Evolutionary conservation across 92 coral and sea anemone genomes (phyloP), one percentile per base, ranked within the genome.

Genomic region (Epizoanthus ramosus): DNA sequence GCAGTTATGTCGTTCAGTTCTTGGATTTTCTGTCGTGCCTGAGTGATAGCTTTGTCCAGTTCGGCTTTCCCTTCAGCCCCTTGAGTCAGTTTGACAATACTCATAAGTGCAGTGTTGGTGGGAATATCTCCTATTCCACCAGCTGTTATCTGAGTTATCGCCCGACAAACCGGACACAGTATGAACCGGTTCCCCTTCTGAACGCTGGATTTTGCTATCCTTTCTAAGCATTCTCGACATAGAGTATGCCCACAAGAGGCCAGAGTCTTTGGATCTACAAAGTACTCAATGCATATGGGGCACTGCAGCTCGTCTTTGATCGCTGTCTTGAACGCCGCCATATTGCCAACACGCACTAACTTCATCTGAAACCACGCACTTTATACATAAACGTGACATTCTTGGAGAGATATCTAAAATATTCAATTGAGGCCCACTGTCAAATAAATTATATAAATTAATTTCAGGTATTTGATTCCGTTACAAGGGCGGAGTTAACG

Each of bases 101-200:
- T 85, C 54, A 63, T 79, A 28, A 85, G 85, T 43, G 82, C 71
- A 60, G 57, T 37, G 18, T 85, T 79, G 63, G 69, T 69, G 13
- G 80, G 68, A 47, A 77, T 45, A 68, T 68, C 85, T 65, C 68
- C 59, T 39, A 79, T 68, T 24, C 76, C 81, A 4, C 87, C 80
- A 65, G 87, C 31, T 23, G 80, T 71, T 19, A 81, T 58, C 63
- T 47, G 75, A 35, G 85, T 70, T 68, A 56, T 45, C 28, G 77
- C 73, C 66, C 85, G 59, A 50, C 89, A 85, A 41, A 70, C 85
- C 35, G 89, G 89, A 28, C 89, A 85, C 75, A 68, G 76, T 35
- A 70, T 35, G 35, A 70, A 39, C 15, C 82, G 64, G 25, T 63
- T 52, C 21, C 74, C 41, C 56, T 14, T 61, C 35, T 45, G 75